Evolutionary conservation across 2,888 invertebrate species (phyloP), one percentile per base, ranked within the genome.

Genomic region (Barypeithes pellucidus): DNA sequence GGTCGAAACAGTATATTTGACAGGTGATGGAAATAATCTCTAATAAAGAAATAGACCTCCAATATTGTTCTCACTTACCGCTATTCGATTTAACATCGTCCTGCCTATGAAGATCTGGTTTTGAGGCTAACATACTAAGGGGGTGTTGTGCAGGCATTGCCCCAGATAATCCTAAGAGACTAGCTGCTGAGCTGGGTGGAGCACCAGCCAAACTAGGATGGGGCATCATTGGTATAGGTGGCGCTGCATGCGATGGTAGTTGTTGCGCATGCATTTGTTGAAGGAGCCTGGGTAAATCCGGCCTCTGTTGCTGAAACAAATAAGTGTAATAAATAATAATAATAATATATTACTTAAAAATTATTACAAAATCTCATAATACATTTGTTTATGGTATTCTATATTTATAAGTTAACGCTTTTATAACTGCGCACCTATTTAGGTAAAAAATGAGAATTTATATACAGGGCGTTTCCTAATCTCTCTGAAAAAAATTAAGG

Each of bases 251-350:
- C 71, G 91, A 89, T 16, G 88, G 89, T 78, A 95, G 93, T 87
- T 95, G 95, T 81, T 95, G 95, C 39, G 95, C 95, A 86, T 96
- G 96, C 95, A 96, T 95, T 88, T 96, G 96, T 87, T 96, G 96
- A 86, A 96, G 88, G 77, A 93, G 86, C 86, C 94, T 90, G 36
- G 94, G 94, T 80, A 95, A 88, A 85, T 95, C 94, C 72, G 94
- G 93, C 87, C 94, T 90, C 88, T 94, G 95, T 92, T 94, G 94
- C 94, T 95, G 90, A 72, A 89, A 89, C 78, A 22, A 62, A 36
- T 36, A 36, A 1, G 7, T 39, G 39, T 2, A 9, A 43, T 43
- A 43, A 16, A 16, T 43, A 16, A n/a, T 39, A n/a, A n/a, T n/a
- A n/a, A n/a, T n/a, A n/a, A n/a, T n/a, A n/a, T n/a, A n/a, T n/a